Base-by-base conservation (phyloP, 2,888 invertebrate species). In the Sphaeridia pumilis region DNA sequence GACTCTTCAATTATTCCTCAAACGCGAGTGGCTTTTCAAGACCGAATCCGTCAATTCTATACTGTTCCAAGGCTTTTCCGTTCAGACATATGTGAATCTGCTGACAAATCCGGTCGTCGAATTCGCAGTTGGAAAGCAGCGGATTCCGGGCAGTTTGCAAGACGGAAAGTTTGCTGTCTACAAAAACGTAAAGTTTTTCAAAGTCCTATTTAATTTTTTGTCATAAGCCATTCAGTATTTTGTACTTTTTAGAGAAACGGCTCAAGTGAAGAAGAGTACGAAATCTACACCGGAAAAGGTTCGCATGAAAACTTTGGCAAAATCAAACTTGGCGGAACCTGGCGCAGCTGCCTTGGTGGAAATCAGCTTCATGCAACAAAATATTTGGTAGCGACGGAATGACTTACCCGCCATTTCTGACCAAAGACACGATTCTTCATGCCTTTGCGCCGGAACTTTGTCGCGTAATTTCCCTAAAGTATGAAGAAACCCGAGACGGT, bases 341-440 rank as follows among this genome's bases (percentile, higher is more conserved):
- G n/a, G 44, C 49, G 3, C 56, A 49, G 14, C 34, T 61, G 25
- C 52, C 54, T 14, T 54, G 38, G 12, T 64, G 64, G 64, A 56
- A 54, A 42, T 52, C 51, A 21, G 42, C 47, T 14, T 42, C 31
- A 4, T 64, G 64, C 43, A 54, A 60, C 46, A 46, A 53, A 31
- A 58, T 64, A 38, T 50, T 31, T 10, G 56, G 56, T 10, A 56
- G 52, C 1, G 92, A 93, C 67, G 84, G 87, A 0, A 87, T 89
- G 0, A 81, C 90, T 17, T 90, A 90, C 69, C 35, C 87, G 1
- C 88, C 90, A 0, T 83, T 83, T 64, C 67, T 83, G 44, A 76
- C 76, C 1, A 73, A 76, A 52, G 76, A 78, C 20, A 79, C 82
- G 45, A 78, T 82, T 3, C 67, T 85, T 10, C 77, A 80, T 2